Conservation (phyloP, 2,113 vertebrate species). For the Phycodurus eques region DNA sequence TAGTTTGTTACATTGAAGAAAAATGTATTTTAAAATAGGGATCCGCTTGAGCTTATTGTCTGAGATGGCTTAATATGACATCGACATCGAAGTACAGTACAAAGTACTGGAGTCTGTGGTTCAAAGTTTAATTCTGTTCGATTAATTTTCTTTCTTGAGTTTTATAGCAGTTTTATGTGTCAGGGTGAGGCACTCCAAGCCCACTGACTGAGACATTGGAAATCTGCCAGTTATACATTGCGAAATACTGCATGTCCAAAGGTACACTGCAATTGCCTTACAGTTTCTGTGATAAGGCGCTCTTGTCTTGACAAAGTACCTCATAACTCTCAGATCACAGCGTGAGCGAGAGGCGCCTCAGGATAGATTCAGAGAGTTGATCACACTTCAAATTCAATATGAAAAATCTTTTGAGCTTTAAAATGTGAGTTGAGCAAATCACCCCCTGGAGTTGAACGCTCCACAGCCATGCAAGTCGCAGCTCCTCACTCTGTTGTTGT, state of each 20-base stretch:
- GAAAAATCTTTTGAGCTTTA: conserved; percentile 4
- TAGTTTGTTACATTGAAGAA: not conserved
- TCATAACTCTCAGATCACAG: not conserved
- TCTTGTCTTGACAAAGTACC: not conserved
- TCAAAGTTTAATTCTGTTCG: not conserved
- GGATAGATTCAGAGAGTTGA: not conserved
- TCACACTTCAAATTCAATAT: conserved; percentile 3
- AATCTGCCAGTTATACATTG: not conserved
- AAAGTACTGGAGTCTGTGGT: not conserved
- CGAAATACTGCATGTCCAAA: not conserved
- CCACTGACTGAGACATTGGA: not conserved
- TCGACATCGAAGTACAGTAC: not conserved
- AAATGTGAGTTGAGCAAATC: conserved; percentile 13
- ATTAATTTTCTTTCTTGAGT: not conserved
- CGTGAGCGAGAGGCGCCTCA: not conserved
- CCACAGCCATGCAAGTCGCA: conserved; percentile 61
- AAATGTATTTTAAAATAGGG: not conserved
- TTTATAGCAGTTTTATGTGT: not conserved
- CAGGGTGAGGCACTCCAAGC: not conserved
- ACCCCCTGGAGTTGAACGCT: conserved; percentile 59
- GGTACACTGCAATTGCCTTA: not conserved
- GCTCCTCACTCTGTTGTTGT: conserved; percentile 61
- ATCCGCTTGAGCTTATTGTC: not conserved
- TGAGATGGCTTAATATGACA: not conserved
- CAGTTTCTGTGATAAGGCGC: not conserved